Conservation (phyloP, 2,888 invertebrate species). For the Harmothoe impar region DNA sequence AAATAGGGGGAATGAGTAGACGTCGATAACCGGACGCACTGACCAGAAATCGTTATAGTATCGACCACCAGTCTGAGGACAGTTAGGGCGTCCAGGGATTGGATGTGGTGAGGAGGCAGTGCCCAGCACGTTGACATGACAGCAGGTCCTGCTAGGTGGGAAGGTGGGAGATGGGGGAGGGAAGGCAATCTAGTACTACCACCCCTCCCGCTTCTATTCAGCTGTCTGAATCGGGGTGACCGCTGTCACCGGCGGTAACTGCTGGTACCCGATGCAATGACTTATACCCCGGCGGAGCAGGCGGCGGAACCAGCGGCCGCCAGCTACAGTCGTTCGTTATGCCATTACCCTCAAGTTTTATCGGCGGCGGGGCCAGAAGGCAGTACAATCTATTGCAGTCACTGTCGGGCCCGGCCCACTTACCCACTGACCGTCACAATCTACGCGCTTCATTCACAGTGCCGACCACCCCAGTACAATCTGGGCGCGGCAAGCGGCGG, state of each 20-base stretch:
- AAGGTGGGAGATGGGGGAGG: neutral
- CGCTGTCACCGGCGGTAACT: neutral
- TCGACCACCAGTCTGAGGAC: neutral
- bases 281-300: neutral
- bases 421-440: slow-evolving; percentile 32
- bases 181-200: too few relatives aligned
- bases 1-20: neutral
- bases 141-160: neutral
- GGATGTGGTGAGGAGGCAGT: neutral
- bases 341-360: slow-evolving; percentile 8
- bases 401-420: neutral
- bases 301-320: neutral
- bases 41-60: neutral
- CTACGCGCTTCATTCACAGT: neutral
- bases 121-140: neutral
- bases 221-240: too few relatives aligned
- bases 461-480: neutral
- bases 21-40: neutral
- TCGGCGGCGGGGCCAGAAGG: slow-evolving; percentile 12
- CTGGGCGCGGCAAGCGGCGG: neutral
- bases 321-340: neutral
- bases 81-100: neutral
- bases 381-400: neutral
- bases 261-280: neutral
- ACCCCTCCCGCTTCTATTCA: too few relatives aligned